These are phyloP conservation scores for Paracanthobrama guichenoti DNA, from an alignment of 2,113 vertebrate genomes.

Conservation along the genomic window DNA sequence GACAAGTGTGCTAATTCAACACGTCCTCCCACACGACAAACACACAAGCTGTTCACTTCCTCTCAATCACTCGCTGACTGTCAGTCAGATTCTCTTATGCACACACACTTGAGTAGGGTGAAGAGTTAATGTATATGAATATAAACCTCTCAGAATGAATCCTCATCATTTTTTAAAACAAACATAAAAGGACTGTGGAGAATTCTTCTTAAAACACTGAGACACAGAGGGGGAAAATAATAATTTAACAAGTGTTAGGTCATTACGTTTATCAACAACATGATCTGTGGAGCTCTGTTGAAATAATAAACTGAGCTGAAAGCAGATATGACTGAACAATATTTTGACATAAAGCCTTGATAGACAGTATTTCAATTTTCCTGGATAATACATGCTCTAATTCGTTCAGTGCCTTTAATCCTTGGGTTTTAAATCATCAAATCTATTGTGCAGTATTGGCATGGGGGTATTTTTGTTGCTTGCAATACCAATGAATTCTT, in stretches of 20 bases:
- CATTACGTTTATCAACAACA: conserved; percentile 19
- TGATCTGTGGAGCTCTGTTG: background rate
- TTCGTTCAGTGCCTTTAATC: background rate
- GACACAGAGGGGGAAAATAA: background rate
- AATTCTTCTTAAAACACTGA: conserved; percentile 13
- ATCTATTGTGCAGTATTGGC: background rate
- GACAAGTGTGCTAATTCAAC: conserved; percentile 72
- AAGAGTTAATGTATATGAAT: background rate
- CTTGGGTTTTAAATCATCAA: background rate
- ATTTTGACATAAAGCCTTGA: conserved; percentile 11
- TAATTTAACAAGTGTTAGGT: conserved; percentile 31
- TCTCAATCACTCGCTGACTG: background rate
- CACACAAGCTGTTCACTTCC: conserved; percentile 3
- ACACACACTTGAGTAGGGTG: background rate
- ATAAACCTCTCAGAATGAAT: conserved; percentile 25
- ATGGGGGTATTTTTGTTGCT: background rate
- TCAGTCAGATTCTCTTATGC: background rate
- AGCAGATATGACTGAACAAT: conserved; percentile 2
- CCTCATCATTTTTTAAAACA: conserved; percentile 19
- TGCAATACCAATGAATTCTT: background rate
- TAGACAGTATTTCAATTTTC: background rate
- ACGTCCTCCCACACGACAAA: conserved; percentile 57
- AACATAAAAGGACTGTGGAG: background rate
- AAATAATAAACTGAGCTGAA: conserved; percentile 36
- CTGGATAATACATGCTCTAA: background rate